Percentiles rank a stretch among this genome's conserved stretches.
These are phyloP conservation scores for Megalopta genalis DNA, from an alignment of 1,140 invertebrate genomes.

Conservation along the genomic window DNA sequence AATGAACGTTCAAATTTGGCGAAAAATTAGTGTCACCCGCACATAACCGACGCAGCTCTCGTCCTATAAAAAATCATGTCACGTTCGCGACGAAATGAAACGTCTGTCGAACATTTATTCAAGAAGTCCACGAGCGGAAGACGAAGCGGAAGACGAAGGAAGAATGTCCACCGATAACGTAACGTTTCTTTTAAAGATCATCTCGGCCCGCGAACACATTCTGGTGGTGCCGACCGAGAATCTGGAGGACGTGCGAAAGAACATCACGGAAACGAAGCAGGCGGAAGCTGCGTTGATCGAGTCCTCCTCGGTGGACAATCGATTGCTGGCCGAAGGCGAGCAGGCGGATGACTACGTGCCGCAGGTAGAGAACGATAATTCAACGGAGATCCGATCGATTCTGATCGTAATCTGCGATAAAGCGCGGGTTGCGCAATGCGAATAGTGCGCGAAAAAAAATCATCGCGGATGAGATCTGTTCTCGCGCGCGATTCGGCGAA, in stretches of 20 bases:
- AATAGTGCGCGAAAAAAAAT: too few species aligned
- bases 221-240: slow-evolving; percentile 63
- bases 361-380: slow-evolving; percentile 29
- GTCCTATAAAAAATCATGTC: too few species aligned
- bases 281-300: slow-evolving; percentile 8
- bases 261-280: slow-evolving; percentile 51
- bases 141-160: too few species aligned
- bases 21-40: too few species aligned
- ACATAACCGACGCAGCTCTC: too few species aligned
- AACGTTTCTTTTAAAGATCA: slow-evolving; percentile 62
- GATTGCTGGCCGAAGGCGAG: slow-evolving; percentile 4
- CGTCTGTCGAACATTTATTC: too few species aligned
- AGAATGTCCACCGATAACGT: too few species aligned
- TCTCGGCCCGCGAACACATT: slow-evolving; percentile 68
- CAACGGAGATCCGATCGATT: slow-evolving; percentile 6
- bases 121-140: too few species aligned
- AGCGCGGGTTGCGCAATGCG: not conserved
- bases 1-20: too few species aligned
- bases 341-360: slow-evolving; percentile 11
- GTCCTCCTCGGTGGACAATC: not conserved
- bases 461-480: too few species aligned
- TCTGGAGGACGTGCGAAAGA: slow-evolving; percentile 58
- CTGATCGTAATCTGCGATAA: not conserved
- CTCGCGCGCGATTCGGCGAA: too few species aligned
- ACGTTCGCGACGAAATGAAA: too few species aligned